Evolutionary conservation across 2,113 vertebrate genomes (phyloP), one percentile per base, ranked within the genome.

Genomic region (Kryptolebias marmoratus): DNA sequence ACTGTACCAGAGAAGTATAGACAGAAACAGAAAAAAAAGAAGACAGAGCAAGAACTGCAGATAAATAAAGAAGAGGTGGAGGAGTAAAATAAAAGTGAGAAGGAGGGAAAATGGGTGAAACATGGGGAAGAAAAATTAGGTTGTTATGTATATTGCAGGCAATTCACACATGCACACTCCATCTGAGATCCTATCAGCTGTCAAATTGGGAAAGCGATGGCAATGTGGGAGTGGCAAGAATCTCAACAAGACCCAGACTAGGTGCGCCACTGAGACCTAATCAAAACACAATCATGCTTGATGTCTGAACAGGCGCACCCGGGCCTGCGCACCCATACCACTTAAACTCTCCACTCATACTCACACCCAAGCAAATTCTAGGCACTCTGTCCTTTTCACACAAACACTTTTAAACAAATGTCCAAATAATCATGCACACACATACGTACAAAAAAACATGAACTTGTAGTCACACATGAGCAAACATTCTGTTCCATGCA

Each of bases 151-250:
- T 92, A 91, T 93, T 81, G 82, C 85, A 54, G 71, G 84, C 88
- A 88, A 93, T 91, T 90, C 90, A 88, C 89, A 89, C 84, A 87
- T 73, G 45, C 80, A 86, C 89, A 90, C 93, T 94, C 87, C 89
- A 92, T 92, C 88, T 92, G 70, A 80, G 85, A 91, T 91, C 89
- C 91, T 90, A 93, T 93, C 92, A 92, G 71, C 88, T 91, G 92
- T 92, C 93, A 93, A 91, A 93, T 88, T 92, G 91, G 82, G 85
- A 90, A 90, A 89, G 90, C 80, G 81, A 91, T 83, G 81, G 85
- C 83, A 82, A 93, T 89, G 89, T 89, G 76, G 85, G 88, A 87
- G 82, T 66, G 78, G 85, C 73, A 69, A 79, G 85, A 90, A 87
- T 91, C 90, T 91, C 84, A 90, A 89, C 88, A 79, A 90, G 87